Percentiles rank a stretch among this genome's conserved stretches.
These are phyloP conservation scores for Cotesia chilonis DNA, from an alignment of 1,140 invertebrate species.

Conservation along the genomic window DNA sequence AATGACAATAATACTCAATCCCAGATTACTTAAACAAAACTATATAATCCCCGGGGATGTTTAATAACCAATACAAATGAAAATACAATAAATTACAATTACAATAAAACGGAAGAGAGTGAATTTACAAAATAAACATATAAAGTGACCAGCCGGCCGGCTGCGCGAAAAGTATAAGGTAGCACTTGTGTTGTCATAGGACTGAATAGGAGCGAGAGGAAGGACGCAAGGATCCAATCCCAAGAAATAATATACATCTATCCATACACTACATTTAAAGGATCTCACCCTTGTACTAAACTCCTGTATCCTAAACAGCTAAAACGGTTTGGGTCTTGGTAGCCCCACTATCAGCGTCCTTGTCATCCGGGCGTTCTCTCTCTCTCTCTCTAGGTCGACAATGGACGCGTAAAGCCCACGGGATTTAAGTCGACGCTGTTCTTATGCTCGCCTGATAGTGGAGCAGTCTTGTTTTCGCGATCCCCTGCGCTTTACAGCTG, in stretches of 20 bases:
- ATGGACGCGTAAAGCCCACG: conserved; percentile 33
- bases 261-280: too few species aligned
- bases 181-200: conserved; percentile 63
- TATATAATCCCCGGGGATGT: too few species aligned
- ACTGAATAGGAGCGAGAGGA: conserved; percentile 41
- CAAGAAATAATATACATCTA: too few species aligned
- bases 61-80: background rate
- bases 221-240: conserved; percentile 18
- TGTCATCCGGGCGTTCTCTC: conserved; percentile 1
- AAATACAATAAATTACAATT: background rate
- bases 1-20: too few species aligned
- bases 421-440: conserved; percentile 30
- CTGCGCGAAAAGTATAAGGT: conserved; percentile 57
- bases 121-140: conserved; percentile 66
- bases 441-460: background rate
- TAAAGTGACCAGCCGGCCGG: conserved; percentile 60
- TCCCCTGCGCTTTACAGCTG: too few species aligned
- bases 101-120: conserved; percentile 7
- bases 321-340: background rate
- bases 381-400: conserved; percentile 25
- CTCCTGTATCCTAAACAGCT: background rate
- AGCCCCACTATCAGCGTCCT: background rate
- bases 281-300: conserved; percentile 8
- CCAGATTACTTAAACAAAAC: too few species aligned
- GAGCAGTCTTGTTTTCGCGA: too few species aligned